phyloP scores from a whole-genome alignment of 2,113 vertebrate genomes.

The Natator depressus region DNA sequence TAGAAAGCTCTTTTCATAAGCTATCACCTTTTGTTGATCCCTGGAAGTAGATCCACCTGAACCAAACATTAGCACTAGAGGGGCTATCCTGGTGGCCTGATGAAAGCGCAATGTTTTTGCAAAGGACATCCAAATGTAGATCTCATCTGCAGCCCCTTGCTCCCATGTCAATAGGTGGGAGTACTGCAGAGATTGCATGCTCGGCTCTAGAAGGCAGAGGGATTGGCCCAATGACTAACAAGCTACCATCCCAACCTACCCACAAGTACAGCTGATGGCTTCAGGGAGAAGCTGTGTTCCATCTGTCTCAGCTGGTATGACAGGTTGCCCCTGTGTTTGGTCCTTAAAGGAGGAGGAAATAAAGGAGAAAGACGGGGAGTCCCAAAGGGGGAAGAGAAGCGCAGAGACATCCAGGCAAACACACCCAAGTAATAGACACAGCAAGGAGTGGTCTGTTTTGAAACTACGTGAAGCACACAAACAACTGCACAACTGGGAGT shows the following conservation, averaged over 20 bases:
- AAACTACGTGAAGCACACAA: neutral
- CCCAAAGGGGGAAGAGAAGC: slow-evolving; percentile 2
- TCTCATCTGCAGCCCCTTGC: neutral
- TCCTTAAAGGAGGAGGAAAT: slow-evolving; percentile 45
- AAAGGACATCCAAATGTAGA: neutral
- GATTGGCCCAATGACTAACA: neutral
- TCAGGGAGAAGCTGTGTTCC: slow-evolving; percentile 36
- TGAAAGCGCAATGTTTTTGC: neutral
- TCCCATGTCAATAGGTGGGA: neutral
- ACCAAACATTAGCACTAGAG: neutral
- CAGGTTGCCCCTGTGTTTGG: slow-evolving; percentile 34
- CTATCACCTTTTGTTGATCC: neutral
- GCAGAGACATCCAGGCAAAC: neutral
- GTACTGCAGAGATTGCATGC: neutral
- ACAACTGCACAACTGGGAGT: fast-evolving
- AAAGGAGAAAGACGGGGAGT: slow-evolving; percentile 50
- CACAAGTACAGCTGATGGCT: neutral
- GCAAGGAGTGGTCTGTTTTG: neutral
- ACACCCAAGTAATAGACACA: neutral
- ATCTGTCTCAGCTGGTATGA: slow-evolving; percentile 19
- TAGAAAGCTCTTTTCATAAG: neutral
- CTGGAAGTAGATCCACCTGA: neutral
- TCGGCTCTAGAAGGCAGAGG: neutral
- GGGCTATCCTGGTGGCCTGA: neutral
- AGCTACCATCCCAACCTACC: fast-evolving